Conservation (phyloP, 1,140 invertebrate genomes). For the Polypedilum vanderplanki region DNA sequence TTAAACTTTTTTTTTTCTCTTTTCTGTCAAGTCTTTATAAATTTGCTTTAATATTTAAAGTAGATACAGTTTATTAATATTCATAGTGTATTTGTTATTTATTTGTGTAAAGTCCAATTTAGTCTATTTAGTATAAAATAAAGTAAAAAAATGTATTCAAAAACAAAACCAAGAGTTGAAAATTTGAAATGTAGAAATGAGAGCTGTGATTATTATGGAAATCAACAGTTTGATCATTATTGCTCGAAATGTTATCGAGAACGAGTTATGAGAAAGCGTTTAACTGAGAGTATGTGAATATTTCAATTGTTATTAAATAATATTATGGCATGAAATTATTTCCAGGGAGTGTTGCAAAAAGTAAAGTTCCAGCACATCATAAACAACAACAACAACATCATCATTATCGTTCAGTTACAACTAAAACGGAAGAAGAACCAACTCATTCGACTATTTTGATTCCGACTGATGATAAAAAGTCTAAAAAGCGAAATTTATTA, state of each 20-base stretch:
- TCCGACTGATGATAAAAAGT: constrained; percentile 32
- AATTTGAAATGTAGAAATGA: constrained; percentile 92
- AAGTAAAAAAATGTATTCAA: constrained; percentile 56
- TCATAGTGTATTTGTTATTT: too few species aligned
- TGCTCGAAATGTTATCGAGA: constrained; percentile 87
- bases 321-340: background rate
- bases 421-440: background rate
- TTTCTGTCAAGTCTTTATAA: too few species aligned
- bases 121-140: background rate
- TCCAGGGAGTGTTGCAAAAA: background rate
- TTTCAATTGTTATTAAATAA: background rate
- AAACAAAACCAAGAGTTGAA: constrained; percentile 68
- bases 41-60: too few species aligned
- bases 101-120: too few species aligned
- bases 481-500: constrained; percentile 32
- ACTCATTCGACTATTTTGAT: constrained; percentile 29
- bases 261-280: constrained; percentile 57
- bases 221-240: constrained; percentile 91
- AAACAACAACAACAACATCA: background rate
- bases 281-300: constrained; percentile 44
- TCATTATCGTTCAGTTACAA: background rate
- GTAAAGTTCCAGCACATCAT: background rate
- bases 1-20: too few species aligned
- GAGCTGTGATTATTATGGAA: constrained; percentile 89
- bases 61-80: too few species aligned